A percentile compares a stretch with the other conserved stretches of the same genome.
These are phyloP conservation scores for Lepilemur ruficaudatus DNA, from an alignment of 2,797 vertebrate species.

Conservation along the genomic window DNA sequence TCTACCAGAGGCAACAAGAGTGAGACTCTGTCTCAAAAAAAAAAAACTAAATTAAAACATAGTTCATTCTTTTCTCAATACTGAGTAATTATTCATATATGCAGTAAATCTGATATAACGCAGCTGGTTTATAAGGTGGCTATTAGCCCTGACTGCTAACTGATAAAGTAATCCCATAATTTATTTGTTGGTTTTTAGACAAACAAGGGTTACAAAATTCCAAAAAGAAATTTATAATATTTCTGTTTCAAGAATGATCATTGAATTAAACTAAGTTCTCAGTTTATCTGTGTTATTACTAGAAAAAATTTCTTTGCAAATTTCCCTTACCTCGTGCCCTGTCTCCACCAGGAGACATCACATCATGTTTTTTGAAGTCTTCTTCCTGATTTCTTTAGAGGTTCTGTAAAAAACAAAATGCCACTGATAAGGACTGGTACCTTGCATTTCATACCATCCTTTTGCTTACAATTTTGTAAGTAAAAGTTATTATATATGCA, in stretches of 20 bases:
- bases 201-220: not conserved
- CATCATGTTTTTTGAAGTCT: conserved; percentile 57
- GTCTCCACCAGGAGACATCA: conserved; percentile 65
- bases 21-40: not conserved
- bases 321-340: conserved; percentile 67
- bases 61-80: not conserved
- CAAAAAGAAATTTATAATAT: not conserved
- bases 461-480: not conserved
- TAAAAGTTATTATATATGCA: not conserved
- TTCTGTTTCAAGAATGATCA: not conserved
- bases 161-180: not conserved
- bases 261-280: not conserved
- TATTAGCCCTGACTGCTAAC: not conserved
- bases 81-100: not conserved
- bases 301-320: conserved; percentile 29
- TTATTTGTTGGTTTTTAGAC: conserved; percentile 27
- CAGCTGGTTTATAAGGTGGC: not conserved
- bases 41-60: not conserved
- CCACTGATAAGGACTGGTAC: conserved; percentile 23
- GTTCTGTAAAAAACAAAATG: conserved; percentile 71
- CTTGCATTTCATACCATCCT: not conserved
- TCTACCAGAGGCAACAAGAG: not conserved
- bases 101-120: not conserved
- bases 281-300: not conserved
- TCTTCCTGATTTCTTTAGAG: conserved; percentile 64